A percentile compares a stretch with the other conserved stretches of the same genome.
Conservation (phyloP, 92 coral and sea anemone species). For the Zoanthus solanderi region DNA sequence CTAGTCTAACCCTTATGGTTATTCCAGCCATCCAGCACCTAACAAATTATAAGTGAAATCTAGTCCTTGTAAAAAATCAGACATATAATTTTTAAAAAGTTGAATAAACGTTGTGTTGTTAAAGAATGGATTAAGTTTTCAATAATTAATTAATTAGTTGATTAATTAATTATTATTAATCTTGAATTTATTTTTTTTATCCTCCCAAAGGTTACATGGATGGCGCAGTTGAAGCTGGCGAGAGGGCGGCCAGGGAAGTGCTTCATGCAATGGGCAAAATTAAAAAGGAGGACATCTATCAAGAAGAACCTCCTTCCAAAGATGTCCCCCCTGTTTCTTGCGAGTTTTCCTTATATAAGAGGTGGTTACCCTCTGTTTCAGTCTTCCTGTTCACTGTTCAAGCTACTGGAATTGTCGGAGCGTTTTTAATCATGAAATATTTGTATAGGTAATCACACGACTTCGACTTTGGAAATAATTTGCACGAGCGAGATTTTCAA, state of each 20-base stretch:
- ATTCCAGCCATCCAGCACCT: too few species aligned
- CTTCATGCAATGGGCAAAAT: constrained; percentile 90
- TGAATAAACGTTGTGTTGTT: too few species aligned
- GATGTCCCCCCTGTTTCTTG: constrained; percentile 89
- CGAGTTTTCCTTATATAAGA: constrained; percentile 77
- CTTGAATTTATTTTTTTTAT: not conserved
- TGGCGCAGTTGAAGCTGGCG: constrained; percentile 99
- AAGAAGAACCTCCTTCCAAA: constrained; percentile 87
- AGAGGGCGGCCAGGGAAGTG: constrained; percentile 98
- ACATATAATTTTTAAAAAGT: too few species aligned
- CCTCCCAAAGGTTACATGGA: constrained; percentile 87
- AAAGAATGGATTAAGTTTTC: too few species aligned
- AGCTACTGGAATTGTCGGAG: constrained; percentile 58
- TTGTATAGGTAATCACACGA: not conserved
- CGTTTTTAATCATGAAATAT: constrained; percentile 1
- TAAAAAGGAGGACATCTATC: constrained; percentile 72
- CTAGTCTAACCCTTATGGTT: too few species aligned
- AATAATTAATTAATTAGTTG: too few species aligned
- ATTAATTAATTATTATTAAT: not conserved
- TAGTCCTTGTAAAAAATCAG: too few species aligned
- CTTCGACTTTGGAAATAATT: too few species aligned
- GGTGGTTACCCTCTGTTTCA: constrained; percentile 86
- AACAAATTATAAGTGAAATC: too few species aligned
- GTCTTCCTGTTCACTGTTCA: constrained; percentile 53
- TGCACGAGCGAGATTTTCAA: too few species aligned